Percentiles rank a stretch among this genome's conserved stretches.
Conservation (phyloP, 2,888 invertebrate species). For the Mongoloraphidia duomilia region DNA sequence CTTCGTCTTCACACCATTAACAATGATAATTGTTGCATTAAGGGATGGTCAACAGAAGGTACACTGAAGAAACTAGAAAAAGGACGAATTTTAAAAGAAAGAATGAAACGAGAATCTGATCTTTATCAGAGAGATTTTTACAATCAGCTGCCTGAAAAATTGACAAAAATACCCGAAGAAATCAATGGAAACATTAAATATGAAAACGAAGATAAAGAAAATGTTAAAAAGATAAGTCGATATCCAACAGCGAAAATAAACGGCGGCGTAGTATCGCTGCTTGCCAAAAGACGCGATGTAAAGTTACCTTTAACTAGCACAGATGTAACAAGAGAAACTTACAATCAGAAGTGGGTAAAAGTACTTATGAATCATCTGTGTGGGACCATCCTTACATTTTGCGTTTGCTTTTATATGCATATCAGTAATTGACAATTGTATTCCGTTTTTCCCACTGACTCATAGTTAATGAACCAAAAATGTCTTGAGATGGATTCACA, state of each 20-base stretch:
- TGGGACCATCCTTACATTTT: no score
- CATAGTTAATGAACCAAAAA: no score
- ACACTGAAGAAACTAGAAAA: constrained; percentile 24
- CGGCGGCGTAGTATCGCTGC: constrained; percentile 55
- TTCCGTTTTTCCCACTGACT: no score
- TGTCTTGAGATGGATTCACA: no score
- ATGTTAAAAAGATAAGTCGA: constrained; percentile 32
- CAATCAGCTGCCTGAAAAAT: no score
- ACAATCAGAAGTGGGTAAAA: constrained; percentile 28
- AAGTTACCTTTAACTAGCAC: constrained; percentile 39
- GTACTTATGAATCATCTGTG: no score
- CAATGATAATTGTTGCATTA: constrained; percentile 5
- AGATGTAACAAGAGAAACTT: constrained; percentile 36
- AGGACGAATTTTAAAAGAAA: constrained; percentile 8
- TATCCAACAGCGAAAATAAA: constrained; percentile 15
- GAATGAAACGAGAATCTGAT: no score
- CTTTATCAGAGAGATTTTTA: no score
- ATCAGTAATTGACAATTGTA: no score
- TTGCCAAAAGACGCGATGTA: constrained; percentile 48
- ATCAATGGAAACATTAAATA: constrained; percentile 1
- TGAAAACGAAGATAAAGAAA: constrained; percentile 10
- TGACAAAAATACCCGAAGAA: no score
- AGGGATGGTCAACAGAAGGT: constrained; percentile 31
- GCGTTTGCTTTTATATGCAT: no score
- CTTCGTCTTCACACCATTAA: no score